Conservation (phyloP, 2,888 invertebrate species). For the Drosophila falleni region DNA sequence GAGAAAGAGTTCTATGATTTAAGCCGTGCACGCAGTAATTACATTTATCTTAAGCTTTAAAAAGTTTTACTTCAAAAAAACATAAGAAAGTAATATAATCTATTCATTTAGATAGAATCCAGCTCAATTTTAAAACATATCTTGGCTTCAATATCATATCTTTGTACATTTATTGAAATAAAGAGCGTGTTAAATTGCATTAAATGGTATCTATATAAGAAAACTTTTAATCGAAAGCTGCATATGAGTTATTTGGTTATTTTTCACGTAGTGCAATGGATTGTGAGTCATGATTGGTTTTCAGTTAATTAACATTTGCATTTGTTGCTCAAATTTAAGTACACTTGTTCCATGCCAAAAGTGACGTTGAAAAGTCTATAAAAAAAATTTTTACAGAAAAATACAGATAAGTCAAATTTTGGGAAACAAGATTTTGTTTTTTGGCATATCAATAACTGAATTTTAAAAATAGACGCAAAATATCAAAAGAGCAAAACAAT, state of each 20-base stretch:
- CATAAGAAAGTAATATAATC: too few species aligned
- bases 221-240: slow-evolving; percentile 25
- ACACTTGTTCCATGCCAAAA: slow-evolving; percentile 24
- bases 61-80: not conserved
- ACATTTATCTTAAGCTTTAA: not conserved
- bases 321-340: slow-evolving; percentile 12
- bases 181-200: slow-evolving; percentile 32
- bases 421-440: slow-evolving; percentile 55
- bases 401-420: slow-evolving; percentile 8
- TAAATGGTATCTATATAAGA: slow-evolving; percentile 16
- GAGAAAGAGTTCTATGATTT: too few species aligned
- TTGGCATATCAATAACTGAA: slow-evolving; percentile 82
- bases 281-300: slow-evolving; percentile 32
- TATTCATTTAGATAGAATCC: too few species aligned
- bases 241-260: slow-evolving; percentile 4
- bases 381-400: too few species aligned
- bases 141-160: not conserved
- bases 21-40: too few species aligned
- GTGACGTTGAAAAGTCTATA: slow-evolving; percentile 61
- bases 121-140: too few species aligned
- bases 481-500: slow-evolving; percentile 45
- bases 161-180: not conserved
- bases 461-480: slow-evolving; percentile 75
- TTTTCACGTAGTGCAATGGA: slow-evolving; percentile 48
- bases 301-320: slow-evolving; percentile 21